Evolutionary conservation across 2,888 invertebrate species (phyloP).

Genomic region (Phyllotreta striolata): DNA sequence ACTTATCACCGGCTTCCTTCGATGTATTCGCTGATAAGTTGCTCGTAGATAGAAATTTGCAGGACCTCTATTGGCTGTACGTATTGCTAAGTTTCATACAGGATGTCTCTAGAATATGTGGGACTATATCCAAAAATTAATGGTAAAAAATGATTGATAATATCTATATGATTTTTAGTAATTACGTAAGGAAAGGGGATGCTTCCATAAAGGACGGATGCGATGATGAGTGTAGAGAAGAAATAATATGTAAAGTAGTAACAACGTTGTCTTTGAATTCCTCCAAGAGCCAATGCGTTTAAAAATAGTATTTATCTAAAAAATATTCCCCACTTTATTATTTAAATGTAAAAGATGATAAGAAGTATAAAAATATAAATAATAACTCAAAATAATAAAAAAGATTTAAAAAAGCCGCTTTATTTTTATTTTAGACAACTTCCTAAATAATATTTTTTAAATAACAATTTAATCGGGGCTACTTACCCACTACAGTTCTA

Average conservation of each 20-base stretch:
- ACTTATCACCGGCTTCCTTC: constrained; percentile 71
- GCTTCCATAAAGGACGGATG: constrained; percentile 46
- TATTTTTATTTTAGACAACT: too few relatives aligned
- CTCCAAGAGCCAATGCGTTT: neutral
- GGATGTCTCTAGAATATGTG: neutral
- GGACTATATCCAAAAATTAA: too few relatives aligned
- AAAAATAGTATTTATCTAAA: neutral
- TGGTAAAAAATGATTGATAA: too few relatives aligned
- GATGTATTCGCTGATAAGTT: constrained; percentile 68
- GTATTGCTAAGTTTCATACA: neutral
- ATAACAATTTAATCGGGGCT: too few relatives aligned
- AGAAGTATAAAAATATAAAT: too few relatives aligned
- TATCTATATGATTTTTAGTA: constrained; percentile 37
- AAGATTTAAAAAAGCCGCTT: too few relatives aligned
- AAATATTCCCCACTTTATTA: neutral
- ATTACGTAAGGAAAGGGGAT: constrained; percentile 47
- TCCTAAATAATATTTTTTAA: too few relatives aligned
- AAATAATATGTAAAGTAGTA: constrained; percentile 21
- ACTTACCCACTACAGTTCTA: too few relatives aligned
- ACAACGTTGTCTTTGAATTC: constrained; percentile 28
- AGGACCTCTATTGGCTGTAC: constrained; percentile 60
- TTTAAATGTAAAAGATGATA: neutral
- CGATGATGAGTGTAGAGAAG: constrained; percentile 41
- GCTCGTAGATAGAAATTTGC: constrained; percentile 64
- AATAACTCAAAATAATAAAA: too few relatives aligned